Conservation (phyloP, 2,797 vertebrate species). For the Myripristis murdjan region DNA sequence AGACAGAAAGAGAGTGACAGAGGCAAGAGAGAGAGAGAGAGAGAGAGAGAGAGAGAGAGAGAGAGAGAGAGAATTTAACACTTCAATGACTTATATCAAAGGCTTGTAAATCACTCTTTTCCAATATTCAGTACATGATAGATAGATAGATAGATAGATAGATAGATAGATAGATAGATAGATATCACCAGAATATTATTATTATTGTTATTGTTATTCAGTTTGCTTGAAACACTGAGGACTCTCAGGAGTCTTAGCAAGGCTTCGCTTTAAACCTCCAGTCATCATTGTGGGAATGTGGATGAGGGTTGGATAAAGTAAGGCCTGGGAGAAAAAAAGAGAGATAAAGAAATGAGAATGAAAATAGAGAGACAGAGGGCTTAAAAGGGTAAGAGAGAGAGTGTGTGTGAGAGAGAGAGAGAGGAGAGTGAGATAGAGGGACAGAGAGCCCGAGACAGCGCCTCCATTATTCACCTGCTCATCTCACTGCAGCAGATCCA, state of each 20-base stretch:
- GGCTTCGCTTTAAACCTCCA: constrained; percentile 2
- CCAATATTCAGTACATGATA: constrained; percentile 9
- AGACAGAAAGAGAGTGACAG: not conserved
- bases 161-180: constrained; percentile 18
- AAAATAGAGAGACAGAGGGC: not conserved
- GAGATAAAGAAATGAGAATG: constrained; percentile 5
- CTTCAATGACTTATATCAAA: too few relatives aligned
- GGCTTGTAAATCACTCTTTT: too few relatives aligned
- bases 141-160: constrained; percentile 9
- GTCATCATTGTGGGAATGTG: not conserved
- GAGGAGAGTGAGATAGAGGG: constrained; percentile 10
- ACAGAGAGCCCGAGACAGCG: constrained; percentile 27
- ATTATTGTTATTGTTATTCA: too few relatives aligned
- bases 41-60: constrained; percentile 15
- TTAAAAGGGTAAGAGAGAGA: not conserved
- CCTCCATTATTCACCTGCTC: constrained; percentile 78
- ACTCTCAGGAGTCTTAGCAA: not conserved
- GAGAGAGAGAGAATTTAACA: not conserved
- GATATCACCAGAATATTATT: too few relatives aligned
- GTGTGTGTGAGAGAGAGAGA: too few relatives aligned
- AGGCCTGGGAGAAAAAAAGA: not conserved
- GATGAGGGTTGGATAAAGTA: not conserved
- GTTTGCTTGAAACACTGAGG: too few relatives aligned
- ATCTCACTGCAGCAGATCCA: constrained; percentile 84
- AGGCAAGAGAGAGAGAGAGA: constrained; percentile 29